phyloP scores from a whole-genome alignment of 2,797 vertebrate genomes.

The Heliangelus exortis region DNA sequence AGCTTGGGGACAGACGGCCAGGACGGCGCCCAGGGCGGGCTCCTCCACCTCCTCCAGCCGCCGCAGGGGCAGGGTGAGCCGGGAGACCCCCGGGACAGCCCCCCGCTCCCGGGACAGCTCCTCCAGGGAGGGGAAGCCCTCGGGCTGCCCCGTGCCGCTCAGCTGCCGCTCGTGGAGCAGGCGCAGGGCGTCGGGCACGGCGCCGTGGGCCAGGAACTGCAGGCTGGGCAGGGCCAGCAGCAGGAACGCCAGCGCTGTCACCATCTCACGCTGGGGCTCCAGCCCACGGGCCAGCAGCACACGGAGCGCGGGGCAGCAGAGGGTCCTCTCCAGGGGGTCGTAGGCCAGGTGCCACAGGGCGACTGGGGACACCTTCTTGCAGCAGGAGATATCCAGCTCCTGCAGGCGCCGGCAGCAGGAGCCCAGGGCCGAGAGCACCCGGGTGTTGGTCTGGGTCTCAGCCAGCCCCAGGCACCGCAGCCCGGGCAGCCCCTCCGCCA shows the following conservation, averaged over 20 bases:
- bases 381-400: slow-evolving; percentile 83
- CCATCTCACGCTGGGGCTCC: slow-evolving; percentile 47
- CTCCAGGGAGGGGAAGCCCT: slow-evolving; percentile 72
- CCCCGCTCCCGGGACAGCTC: slow-evolving; percentile 65
- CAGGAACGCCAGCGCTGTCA: slow-evolving; percentile 73
- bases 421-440: slow-evolving; percentile 75
- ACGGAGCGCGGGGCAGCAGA: slow-evolving; percentile 42
- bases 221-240: slow-evolving; percentile 81
- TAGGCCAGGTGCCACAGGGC: slow-evolving; percentile 79
- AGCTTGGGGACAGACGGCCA: slow-evolving; percentile 72
- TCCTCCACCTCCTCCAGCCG: slow-evolving; percentile 70
- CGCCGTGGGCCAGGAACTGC: slow-evolving; percentile 74
- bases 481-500: slow-evolving; percentile 71
- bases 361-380: slow-evolving; percentile 75
- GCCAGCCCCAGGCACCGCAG: slow-evolving; percentile 82
- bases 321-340: background rate
- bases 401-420: slow-evolving; percentile 75
- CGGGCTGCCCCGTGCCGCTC: background rate
- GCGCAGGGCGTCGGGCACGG: slow-evolving; percentile 69
- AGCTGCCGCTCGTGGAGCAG: slow-evolving; percentile 70
- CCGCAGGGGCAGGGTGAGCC: background rate
- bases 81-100: fast-evolving
- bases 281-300: slow-evolving; percentile 80
- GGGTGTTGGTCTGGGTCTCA: slow-evolving; percentile 76
- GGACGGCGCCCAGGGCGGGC: slow-evolving; percentile 64